Evolutionary conservation across 2,888 invertebrate species (phyloP).

Genomic region (Romanomermis culicivorax): DNA sequence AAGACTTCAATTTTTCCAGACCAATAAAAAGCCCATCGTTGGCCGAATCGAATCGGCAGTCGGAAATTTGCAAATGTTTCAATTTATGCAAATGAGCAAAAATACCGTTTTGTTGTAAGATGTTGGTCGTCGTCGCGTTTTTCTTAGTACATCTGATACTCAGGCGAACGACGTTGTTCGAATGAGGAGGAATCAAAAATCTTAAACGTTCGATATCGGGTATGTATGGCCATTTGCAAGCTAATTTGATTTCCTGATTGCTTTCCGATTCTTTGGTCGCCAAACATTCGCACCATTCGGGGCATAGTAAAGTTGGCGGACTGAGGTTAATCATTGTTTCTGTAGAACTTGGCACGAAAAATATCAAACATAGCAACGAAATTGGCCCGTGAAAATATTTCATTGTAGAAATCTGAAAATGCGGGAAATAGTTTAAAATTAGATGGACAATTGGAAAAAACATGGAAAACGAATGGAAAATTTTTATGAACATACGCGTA

Average conservation of each 20-base stretch:
- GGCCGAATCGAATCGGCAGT: background rate
- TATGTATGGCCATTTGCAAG: background rate
- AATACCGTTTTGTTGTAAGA: background rate
- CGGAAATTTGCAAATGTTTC: background rate
- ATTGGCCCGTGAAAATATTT: too few species aligned
- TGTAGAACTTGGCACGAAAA: too few species aligned
- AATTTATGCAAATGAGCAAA: background rate
- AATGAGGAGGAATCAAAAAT: background rate
- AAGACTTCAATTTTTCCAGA: constrained; percentile 5
- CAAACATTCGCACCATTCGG: background rate
- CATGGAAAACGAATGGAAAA: too few species aligned
- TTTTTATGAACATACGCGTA: too few species aligned
- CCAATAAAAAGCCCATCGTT: background rate
- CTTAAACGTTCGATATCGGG: background rate
- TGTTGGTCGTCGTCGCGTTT: background rate
- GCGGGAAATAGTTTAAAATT: too few species aligned
- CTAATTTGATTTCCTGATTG: background rate
- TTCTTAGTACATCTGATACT: background rate
- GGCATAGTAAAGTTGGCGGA: background rate
- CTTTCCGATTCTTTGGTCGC: background rate
- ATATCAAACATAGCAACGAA: too few species aligned
- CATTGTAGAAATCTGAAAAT: too few species aligned
- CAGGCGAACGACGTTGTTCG: background rate
- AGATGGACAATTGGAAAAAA: too few species aligned
- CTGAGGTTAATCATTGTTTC: too few species aligned